Evolutionary conservation across 2,797 vertebrate genomes (phyloP), one percentile per base, ranked within the genome.

Genomic region (Lacerta agilis): DNA sequence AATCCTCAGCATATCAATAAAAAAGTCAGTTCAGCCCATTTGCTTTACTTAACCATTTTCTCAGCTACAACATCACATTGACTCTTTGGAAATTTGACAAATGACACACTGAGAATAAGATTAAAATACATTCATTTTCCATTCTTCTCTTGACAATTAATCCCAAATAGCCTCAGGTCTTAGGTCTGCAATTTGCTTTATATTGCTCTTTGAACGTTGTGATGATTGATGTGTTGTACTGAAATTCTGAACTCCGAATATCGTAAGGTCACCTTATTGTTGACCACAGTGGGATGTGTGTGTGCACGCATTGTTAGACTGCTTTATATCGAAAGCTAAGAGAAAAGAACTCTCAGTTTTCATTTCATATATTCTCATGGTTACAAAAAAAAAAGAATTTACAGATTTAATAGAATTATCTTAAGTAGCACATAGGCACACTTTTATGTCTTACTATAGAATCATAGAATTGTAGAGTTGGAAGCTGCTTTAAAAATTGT

Each of bases 221-320:
- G 85, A 29, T 93, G 92, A 94, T 93, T 92, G 92, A 95, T 96
- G 87, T 92, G 73, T 91, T 93, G 86, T 58, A 90, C 90, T 84
- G 92, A 92, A 95, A 93, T 91, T 96, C 89, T 94, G 92, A 94
- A 93, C 93, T 94, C 84, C 76, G 41, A 92, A 90, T 91, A 94
- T 75, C 79, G 25, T 69, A 38, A 91, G 78, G 88, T 94, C 90
- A 87, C 86, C 73, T 89, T 89, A 89, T 89, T 92, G n/a, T 91
- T 94, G 49, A 73, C 29, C 81, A 49, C n/a, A 80, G 23, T 83
- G 73, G 45, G 55, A 88, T 77, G 87, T 80, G 58, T 80, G 58
- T 71, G 45, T 75, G 2, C 23, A 8, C 2, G 17, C 81, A 41
- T 71, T 61, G 76, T 41, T 27, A 91, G 71, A 75, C 1, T 66